Conservation (phyloP, 2,113 vertebrate genomes). For the Pica pica region DNA sequence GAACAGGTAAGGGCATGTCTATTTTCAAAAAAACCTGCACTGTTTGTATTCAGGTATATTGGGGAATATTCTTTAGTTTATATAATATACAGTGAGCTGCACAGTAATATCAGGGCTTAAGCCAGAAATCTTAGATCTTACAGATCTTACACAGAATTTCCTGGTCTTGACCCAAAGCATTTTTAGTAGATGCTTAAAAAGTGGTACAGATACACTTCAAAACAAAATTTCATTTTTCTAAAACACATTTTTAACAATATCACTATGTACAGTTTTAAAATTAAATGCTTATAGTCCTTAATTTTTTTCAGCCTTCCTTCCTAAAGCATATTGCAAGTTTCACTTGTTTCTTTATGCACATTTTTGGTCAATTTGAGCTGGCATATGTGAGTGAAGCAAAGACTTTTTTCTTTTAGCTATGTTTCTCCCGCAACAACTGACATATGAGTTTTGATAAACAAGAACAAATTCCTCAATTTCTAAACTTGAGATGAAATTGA, state of each 20-base stretch:
- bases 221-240: background rate
- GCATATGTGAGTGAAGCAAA: background rate
- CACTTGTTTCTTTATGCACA: background rate
- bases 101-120: background rate
- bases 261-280: background rate
- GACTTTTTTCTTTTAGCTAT: background rate
- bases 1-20: background rate
- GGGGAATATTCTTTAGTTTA: background rate
- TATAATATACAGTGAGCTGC: background rate
- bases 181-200: background rate
- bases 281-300: background rate
- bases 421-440: background rate
- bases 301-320: background rate
- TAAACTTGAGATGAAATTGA: background rate
- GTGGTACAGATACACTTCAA: background rate
- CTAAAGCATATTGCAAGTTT: background rate
- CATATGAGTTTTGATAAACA: background rate
- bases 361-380: background rate
- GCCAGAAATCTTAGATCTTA: background rate
- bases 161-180: background rate
- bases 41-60: background rate
- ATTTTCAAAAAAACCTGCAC: background rate
- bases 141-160: background rate
- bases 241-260: background rate
- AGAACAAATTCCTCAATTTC: background rate